Conservation (phyloP, 2,113 vertebrate genomes). For the Cathartes aura region DNA sequence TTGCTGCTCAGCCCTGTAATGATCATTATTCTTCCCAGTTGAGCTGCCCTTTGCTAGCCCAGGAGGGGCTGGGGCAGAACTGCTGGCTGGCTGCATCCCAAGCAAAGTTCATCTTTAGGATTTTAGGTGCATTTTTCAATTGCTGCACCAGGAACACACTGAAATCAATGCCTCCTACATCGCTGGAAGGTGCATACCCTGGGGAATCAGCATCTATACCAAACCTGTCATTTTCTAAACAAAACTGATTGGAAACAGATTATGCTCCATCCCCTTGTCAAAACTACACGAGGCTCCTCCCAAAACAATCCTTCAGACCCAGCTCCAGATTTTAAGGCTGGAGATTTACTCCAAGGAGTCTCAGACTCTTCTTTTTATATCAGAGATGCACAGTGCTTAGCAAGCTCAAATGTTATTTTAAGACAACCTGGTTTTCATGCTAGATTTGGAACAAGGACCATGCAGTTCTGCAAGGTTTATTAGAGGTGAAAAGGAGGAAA, state of each 20-base stretch:
- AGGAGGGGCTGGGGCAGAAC: neutral
- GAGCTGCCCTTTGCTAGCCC: neutral
- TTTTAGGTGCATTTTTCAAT: neutral
- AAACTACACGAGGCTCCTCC: neutral
- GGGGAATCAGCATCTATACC: neutral
- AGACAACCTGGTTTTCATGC: neutral
- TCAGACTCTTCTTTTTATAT: neutral
- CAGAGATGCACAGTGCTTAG: rapidly evolving
- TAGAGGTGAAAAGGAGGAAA: neutral
- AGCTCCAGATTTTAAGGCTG: neutral
- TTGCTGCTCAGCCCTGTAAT: neutral
- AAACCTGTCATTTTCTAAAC: neutral
- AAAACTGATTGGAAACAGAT: neutral
- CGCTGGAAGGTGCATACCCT: too few species aligned
- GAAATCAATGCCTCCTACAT: neutral
- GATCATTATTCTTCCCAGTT: too few species aligned
- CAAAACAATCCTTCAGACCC: neutral
- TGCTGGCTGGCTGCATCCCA: neutral
- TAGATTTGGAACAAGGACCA: neutral
- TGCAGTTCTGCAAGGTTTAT: rapidly evolving
- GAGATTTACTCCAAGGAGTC: neutral
- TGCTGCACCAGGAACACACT: neutral
- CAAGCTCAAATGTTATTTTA: too few species aligned
- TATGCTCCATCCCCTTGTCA: too few species aligned
- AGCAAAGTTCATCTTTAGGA: neutral